A percentile compares a stretch with the other conserved stretches of the same genome.
These are phyloP conservation scores for Seriola dumerili DNA, from an alignment of 2,113 vertebrate species.

Conservation along the genomic window DNA sequence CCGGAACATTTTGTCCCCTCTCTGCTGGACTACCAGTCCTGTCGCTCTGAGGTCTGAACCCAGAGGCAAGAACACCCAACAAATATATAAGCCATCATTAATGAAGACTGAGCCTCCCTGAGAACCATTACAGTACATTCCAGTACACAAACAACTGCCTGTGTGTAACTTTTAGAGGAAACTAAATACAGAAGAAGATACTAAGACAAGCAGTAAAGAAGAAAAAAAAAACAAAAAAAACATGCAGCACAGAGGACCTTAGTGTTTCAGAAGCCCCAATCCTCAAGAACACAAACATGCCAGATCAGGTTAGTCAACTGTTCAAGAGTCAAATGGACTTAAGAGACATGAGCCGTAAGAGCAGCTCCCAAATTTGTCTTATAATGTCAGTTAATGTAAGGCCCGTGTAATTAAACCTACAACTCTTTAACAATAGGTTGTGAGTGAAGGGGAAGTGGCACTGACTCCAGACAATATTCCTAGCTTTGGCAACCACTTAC, in stretches of 20 bases:
- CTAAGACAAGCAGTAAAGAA: not conserved
- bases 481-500: not conserved
- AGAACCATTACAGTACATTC: not conserved
- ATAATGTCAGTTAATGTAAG: not conserved
- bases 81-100: conserved; percentile 2
- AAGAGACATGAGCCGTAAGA: not conserved
- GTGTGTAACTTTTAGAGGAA: not conserved
- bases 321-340: conserved; percentile 11
- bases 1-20: not conserved
- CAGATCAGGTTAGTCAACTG: not conserved
- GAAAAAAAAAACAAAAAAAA: too few species aligned
- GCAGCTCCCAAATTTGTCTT: not conserved
- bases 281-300: not conserved
- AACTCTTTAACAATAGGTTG: not conserved
- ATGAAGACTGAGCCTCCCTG: not conserved
- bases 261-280: not conserved
- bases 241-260: not conserved
- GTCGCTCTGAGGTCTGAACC: not conserved
- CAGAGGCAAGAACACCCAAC: not conserved
- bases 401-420: not conserved
- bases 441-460: not conserved
- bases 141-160: not conserved
- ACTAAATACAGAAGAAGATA: not conserved
- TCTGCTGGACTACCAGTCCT: not conserved
- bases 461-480: not conserved